A percentile compares a stretch with the other conserved stretches of the same genome.
Conservation (phyloP, 35 echinoderm and acorn worm genomes). For the Apostichopus parvimensis region DNA sequence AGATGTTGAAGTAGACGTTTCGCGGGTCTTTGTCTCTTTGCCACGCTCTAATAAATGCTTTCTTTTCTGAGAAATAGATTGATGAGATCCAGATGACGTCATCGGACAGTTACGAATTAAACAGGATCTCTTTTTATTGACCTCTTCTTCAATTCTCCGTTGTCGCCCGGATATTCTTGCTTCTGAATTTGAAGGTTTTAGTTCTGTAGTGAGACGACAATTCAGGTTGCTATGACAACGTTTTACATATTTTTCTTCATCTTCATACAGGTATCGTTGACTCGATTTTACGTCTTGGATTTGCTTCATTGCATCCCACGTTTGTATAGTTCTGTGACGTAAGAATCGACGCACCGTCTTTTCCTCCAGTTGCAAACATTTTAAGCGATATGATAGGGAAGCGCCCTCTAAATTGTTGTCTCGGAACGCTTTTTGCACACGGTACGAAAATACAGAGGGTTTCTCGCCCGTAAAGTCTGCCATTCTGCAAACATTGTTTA, state of each 20-base stretch:
- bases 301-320: constrained; percentile 39
- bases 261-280: not conserved
- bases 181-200: not conserved
- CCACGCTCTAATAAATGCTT: not conserved
- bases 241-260: not conserved
- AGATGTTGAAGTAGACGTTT: not conserved
- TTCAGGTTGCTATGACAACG: not conserved
- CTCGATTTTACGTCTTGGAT: not conserved
- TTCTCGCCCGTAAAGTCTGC: constrained; percentile 1
- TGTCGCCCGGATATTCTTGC: not conserved
- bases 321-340: constrained; percentile 26
- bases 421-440: constrained; percentile 46
- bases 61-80: not conserved
- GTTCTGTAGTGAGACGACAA: not conserved
- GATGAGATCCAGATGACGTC: not conserved
- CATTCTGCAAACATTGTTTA: not conserved
- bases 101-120: constrained; percentile 29
- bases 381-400: constrained; percentile 10
- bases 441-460: constrained; percentile 21
- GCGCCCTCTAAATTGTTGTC: constrained; percentile 1
- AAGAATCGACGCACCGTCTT: constrained; percentile 23
- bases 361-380: constrained; percentile 47
- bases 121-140: not conserved
- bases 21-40: not conserved
- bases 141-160: not conserved